Percentiles rank a stretch among this genome's conserved stretches.
phyloP scores from a whole-genome alignment of 2,888 invertebrate species.

The Epistrophella euchroma region DNA sequence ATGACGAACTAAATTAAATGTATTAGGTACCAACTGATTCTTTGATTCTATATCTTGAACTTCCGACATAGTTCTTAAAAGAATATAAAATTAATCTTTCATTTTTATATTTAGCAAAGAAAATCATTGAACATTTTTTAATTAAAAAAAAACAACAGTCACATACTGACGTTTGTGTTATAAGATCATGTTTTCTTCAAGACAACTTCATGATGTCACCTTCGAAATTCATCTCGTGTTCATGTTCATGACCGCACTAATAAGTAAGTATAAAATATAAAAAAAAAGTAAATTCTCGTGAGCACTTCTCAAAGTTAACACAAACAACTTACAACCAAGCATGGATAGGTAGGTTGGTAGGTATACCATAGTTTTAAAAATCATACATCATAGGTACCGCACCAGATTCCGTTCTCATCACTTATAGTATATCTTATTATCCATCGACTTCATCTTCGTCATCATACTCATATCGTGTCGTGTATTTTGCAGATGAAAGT shows the following conservation, averaged over 20 bases:
- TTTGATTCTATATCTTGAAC: no score
- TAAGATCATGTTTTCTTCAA: constrained; percentile 28
- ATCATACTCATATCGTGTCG: neutral
- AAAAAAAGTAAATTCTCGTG: constrained; percentile 45
- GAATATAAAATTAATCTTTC: neutral
- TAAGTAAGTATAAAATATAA: neutral
- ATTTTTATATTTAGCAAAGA: neutral
- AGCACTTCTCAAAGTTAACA: constrained; percentile 29
- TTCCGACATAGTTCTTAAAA: neutral
- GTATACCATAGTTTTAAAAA: neutral
- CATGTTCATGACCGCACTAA: constrained; percentile 25
- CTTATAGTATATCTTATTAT: neutral
- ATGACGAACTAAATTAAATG: no score
- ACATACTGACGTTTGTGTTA: constrained; percentile 8
- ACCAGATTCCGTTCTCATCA: constrained; percentile 31
- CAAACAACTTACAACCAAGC: constrained; percentile 27
- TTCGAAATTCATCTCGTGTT: constrained; percentile 29
- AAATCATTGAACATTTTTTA: neutral
- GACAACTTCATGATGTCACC: constrained; percentile 49
- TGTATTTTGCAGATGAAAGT: constrained; percentile 52
- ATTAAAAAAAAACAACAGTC: neutral
- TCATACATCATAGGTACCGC: constrained; percentile 5
- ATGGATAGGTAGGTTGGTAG: no score
- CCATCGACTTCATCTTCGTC: neutral
- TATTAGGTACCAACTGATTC: neutral